Conservation (phyloP, 2,113 vertebrate genomes). For the Strigops habroptila region DNA sequence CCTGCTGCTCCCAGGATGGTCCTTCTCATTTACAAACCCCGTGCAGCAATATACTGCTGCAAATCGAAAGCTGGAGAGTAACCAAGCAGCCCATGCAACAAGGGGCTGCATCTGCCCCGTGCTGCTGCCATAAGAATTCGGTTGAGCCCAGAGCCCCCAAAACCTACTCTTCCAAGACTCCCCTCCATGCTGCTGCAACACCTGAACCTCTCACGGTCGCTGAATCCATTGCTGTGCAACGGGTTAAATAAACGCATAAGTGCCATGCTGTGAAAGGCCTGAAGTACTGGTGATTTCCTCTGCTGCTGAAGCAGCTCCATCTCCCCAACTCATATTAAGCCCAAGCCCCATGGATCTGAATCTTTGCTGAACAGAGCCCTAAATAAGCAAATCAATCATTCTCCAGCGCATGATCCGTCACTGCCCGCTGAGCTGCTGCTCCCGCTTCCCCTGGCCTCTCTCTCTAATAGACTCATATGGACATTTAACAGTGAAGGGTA, state of each 20-base stretch:
- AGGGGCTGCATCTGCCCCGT: not conserved
- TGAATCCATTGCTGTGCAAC: fast-evolving
- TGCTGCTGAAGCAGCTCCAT: not conserved
- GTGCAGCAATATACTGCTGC: not conserved
- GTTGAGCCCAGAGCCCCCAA: not conserved
- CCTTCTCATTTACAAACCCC: not conserved
- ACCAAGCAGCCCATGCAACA: fast-evolving
- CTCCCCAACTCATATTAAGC: not conserved
- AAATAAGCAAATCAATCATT: slow-evolving; percentile 13
- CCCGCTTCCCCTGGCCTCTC: not conserved
- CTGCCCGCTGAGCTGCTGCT: not conserved
- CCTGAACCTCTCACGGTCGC: fast-evolving
- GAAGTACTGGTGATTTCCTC: not conserved
- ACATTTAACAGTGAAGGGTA: not conserved
- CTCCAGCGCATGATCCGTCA: fast-evolving
- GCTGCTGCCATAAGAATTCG: not conserved
- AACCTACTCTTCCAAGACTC: not conserved
- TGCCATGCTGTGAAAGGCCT: not conserved
- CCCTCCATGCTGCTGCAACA: not conserved
- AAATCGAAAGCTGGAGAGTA: not conserved
- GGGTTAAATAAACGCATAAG: not conserved
- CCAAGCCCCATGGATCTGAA: not conserved
- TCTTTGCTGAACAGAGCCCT: slow-evolving; percentile 3
- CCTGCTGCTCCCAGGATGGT: not conserved
- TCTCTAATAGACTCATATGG: not conserved